phyloP scores from a whole-genome alignment of 1,140 invertebrate species.

The Caenorhabditis elegans region DNA sequence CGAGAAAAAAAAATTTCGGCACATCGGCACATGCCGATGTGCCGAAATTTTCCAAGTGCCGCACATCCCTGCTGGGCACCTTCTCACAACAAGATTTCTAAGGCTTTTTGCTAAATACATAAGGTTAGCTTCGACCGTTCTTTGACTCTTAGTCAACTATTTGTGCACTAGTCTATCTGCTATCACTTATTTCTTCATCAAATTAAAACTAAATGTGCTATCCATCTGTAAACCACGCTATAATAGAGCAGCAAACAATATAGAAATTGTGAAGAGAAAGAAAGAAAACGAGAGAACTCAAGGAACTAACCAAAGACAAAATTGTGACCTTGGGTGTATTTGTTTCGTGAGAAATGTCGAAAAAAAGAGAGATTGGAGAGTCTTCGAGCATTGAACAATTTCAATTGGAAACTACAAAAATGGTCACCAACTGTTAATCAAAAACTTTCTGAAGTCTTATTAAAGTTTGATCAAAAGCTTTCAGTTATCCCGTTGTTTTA shows the following conservation, averaged over 20 bases:
- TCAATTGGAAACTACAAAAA: neutral
- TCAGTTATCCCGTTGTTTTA: too few relatives aligned
- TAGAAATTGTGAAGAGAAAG: neutral
- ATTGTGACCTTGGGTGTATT: slow-evolving; percentile 18
- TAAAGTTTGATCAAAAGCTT: too few relatives aligned
- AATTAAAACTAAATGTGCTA: slow-evolving; percentile 12
- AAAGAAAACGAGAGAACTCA: neutral
- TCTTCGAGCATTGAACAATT: slow-evolving; percentile 9
- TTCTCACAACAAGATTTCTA: too few relatives aligned
- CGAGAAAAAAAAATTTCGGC: too few relatives aligned
- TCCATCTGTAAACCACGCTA: slow-evolving; percentile 9
- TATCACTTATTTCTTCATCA: neutral
- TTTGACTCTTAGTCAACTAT: neutral
- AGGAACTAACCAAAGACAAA: neutral
- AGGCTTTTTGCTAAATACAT: too few relatives aligned
- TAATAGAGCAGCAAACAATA: neutral
- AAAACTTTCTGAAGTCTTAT: too few relatives aligned
- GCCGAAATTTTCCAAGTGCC: too few relatives aligned
- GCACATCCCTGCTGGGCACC: too few relatives aligned
- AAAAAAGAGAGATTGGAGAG: neutral
- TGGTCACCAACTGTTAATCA: too few relatives aligned
- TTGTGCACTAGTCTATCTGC: neutral
- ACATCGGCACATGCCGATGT: too few relatives aligned
- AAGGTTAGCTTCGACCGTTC: too few relatives aligned
- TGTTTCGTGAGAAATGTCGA: neutral